Evolutionary conservation across 2,888 invertebrate species (phyloP), one percentile per base, ranked within the genome.

Genomic region (Papilio gigon): DNA sequence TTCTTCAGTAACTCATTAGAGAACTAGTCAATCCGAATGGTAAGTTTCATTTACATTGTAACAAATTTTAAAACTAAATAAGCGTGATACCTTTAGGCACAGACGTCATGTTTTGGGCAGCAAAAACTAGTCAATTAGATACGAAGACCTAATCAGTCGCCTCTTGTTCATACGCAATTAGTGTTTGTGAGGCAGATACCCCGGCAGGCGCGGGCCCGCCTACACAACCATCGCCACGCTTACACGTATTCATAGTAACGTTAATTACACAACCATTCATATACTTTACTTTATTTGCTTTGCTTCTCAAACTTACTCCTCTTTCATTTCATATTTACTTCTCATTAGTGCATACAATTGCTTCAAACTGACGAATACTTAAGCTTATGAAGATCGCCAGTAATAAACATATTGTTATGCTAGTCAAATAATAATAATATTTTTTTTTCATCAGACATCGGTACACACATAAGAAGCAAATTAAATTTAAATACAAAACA

Each of bases 91-190:
- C 9, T 44, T 2, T 17, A 17, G 11, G 17, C 17, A 61, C 25
- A 37, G n/a, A 47, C n/a, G 17, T 22, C 17, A 20, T 53, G 37
- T 67, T 62, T 67, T n/a, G 42, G 61, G 56, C 40, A 22, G 33
- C 14, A 35, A n/a, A 62, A 67, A 56, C 62, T 67, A 44, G 44
- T 25, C 33, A 68, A 47, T 68, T 68, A 65, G 27, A 8, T 47
- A 69, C 65, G 65, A 65, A 65, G 50, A 30, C 40, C 69, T 65
- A 69, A 69, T 69, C 69, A 69, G 53, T 22, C 40, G 40, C 11
- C 42, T 61, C 69, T 53, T 61, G 69, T 65, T 60, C 42, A 60
- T 25, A 53, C 25, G 61, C 65, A 69, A 69, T 69, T 61, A 65
- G 61, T 35, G 68, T 65, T 59, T 40, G 59, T 22, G 59, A 64